A percentile compares a stretch with the other conserved stretches of the same genome.
Evolutionary conservation across 2,797 vertebrate species (phyloP).

Genomic region (Synanceia verrucosa): DNA sequence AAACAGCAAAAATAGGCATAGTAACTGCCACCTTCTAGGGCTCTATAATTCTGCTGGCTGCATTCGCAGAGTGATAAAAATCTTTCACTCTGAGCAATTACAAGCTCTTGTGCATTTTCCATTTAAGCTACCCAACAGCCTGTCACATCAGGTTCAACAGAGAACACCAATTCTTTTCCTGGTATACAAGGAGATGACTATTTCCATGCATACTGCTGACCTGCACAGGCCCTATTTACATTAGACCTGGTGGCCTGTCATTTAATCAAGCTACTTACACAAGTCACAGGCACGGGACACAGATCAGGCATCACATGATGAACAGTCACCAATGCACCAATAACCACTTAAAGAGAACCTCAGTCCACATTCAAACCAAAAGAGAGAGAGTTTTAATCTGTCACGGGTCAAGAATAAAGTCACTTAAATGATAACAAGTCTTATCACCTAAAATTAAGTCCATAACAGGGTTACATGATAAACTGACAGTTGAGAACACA

Average conservation of each 20-base stretch:
- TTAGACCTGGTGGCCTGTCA: background rate
- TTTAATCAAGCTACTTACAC: conserved; percentile 25
- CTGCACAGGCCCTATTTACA: background rate
- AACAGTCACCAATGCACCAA: conserved; percentile 27
- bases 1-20: background rate
- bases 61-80: background rate
- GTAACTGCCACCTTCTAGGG: background rate
- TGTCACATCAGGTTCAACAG: background rate
- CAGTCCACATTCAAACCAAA: background rate
- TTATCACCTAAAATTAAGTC: background rate
- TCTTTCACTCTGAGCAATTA: background rate
- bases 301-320: conserved; percentile 50
- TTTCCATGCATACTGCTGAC: background rate
- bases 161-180: background rate
- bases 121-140: background rate
- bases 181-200: background rate
- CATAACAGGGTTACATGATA: background rate
- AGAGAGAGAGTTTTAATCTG: background rate
- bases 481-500: background rate
- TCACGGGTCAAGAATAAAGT: background rate
- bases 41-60: background rate
- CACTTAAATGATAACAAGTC: background rate
- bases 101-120: background rate
- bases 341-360: background rate
- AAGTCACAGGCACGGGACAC: conserved; percentile 19